Evolutionary conservation across 2,888 invertebrate species (phyloP).

Genomic region (Ypsolopha sequella): DNA sequence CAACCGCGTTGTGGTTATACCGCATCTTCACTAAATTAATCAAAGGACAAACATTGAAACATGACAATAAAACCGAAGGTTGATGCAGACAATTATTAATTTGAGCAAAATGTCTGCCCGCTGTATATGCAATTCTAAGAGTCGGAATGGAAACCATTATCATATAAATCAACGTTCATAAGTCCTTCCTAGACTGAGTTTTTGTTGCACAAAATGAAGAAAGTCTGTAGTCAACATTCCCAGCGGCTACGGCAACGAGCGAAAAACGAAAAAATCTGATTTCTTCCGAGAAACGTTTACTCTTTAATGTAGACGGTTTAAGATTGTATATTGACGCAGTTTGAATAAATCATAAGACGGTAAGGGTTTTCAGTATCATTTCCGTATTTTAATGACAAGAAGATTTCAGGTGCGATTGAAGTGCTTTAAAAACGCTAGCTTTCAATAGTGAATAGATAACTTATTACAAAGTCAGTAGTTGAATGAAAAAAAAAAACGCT

Average conservation of each 20-base stretch:
- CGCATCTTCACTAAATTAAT: too few relatives aligned
- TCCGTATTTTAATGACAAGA: background rate
- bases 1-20: too few relatives aligned
- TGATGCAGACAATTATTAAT: too few relatives aligned
- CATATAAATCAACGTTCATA: conserved; percentile 45
- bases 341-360: conserved; percentile 16
- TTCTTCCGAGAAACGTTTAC: conserved; percentile 34
- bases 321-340: conserved; percentile 36
- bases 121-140: conserved; percentile 18
- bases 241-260: conserved; percentile 35
- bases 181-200: conserved; percentile 33
- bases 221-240: conserved; percentile 29
- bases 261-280: conserved; percentile 48
- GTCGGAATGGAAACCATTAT: conserved; percentile 20
- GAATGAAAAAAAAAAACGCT: too few relatives aligned
- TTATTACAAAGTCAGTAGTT: too few relatives aligned
- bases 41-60: too few relatives aligned
- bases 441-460: too few relatives aligned
- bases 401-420: too few relatives aligned
- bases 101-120: conserved; percentile 2
- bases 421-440: too few relatives aligned
- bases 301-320: conserved; percentile 42
- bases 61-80: too few relatives aligned
- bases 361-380: background rate
- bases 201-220: conserved; percentile 36